Conservation (phyloP, 2,888 invertebrate species). For the Sphaeridia pumilis region DNA sequence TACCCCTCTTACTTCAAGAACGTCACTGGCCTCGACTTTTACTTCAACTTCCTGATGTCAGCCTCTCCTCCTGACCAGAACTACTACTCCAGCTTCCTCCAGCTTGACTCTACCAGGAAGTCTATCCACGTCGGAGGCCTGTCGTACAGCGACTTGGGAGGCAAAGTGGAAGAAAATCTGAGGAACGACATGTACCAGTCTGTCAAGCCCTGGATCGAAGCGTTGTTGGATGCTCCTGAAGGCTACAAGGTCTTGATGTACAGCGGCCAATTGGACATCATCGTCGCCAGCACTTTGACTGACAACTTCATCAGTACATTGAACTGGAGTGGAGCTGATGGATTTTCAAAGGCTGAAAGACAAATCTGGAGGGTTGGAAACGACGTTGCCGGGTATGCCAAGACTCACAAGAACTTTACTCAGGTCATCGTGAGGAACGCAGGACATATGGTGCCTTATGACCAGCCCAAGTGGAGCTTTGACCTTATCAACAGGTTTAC, state of each 20-base stretch:
- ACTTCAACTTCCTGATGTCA: conserved; percentile 59
- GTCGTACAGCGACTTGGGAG: conserved; percentile 50
- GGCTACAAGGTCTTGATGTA: conserved; percentile 65
- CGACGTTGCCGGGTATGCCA: conserved; percentile 63
- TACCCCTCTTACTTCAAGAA: conserved; percentile 55
- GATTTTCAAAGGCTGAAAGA: conserved; percentile 55
- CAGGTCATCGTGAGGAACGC: conserved; percentile 65
- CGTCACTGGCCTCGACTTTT: conserved; percentile 61
- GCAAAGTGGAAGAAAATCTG: conserved; percentile 56
- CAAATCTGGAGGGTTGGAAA: conserved; percentile 54
- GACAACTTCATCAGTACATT: conserved; percentile 62
- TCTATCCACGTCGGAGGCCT: conserved; percentile 75
- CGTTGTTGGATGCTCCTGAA: conserved; percentile 46
- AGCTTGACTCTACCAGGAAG: conserved; percentile 51
- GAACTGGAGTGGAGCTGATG: conserved; percentile 53
- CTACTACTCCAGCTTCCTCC: conserved; percentile 51
- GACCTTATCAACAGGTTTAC: conserved; percentile 62
- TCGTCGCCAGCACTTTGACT: conserved; percentile 77
- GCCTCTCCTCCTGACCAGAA: conserved; percentile 44
- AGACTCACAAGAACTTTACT: conserved; percentile 56
- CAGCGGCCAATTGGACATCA: conserved; percentile 82
- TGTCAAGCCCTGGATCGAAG: conserved; percentile 56
- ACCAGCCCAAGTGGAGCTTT: conserved; percentile 66
- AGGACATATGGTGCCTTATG: conserved; percentile 56
- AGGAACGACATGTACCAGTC: conserved; percentile 69